Conservation (phyloP, 2,113 vertebrate species). For the Dissostichus mawsoni region DNA sequence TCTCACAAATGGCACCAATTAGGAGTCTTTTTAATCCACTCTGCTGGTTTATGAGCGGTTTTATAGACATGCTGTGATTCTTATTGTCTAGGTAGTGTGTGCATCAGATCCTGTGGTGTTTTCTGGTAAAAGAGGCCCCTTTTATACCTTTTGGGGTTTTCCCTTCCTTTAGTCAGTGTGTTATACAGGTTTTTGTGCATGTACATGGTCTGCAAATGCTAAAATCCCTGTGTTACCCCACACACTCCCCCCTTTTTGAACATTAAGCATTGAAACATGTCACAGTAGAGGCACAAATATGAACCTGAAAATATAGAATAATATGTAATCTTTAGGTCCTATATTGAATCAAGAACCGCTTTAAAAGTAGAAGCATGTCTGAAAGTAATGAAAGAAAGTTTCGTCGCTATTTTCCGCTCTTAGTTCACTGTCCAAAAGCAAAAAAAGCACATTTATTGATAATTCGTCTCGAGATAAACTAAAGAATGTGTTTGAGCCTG, state of each 20-base stretch:
- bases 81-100: constrained; percentile 8
- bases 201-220: too few relatives aligned
- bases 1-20: constrained; percentile 54
- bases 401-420: not conserved
- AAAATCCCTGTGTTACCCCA: too few relatives aligned
- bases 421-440: not conserved
- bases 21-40: constrained; percentile 43
- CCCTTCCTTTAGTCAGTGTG: too few relatives aligned
- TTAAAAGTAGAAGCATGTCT: not conserved
- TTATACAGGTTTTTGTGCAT: too few relatives aligned
- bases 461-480: not conserved
- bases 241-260: too few relatives aligned
- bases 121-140: too few relatives aligned
- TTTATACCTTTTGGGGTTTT: too few relatives aligned
- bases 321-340: not conserved
- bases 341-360: not conserved
- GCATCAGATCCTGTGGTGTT: constrained; percentile 3
- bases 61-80: constrained; percentile 49
- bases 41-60: constrained; percentile 40
- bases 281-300: too few relatives aligned
- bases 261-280: too few relatives aligned
- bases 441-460: too few relatives aligned
- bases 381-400: not conserved
- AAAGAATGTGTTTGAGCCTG: not conserved
- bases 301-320: too few relatives aligned